These are phyloP conservation scores for Orchestes rusci DNA, from an alignment of 2,888 invertebrate species.

Conservation along the genomic window DNA sequence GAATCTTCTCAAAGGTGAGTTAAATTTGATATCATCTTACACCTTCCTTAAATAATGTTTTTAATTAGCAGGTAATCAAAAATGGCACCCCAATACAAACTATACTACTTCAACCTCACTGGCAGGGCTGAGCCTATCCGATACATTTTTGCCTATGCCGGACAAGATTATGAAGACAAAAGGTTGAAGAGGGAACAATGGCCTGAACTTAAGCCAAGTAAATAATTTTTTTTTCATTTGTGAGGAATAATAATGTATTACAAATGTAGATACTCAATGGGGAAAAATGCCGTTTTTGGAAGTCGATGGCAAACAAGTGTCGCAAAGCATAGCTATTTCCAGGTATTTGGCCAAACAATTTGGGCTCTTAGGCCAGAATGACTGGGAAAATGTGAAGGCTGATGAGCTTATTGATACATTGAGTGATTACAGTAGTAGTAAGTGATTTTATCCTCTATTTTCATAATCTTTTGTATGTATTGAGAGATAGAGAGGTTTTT, in stretches of 20 bases:
- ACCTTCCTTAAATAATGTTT: too few species aligned
- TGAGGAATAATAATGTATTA: too few species aligned
- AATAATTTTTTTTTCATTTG: background rate
- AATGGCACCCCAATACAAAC: slow-evolving; percentile 14
- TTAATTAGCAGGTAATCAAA: background rate
- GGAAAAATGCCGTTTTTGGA: slow-evolving; percentile 53
- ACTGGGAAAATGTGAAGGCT: slow-evolving; percentile 50
- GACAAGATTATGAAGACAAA: slow-evolving; percentile 12
- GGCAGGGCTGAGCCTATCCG: slow-evolving; percentile 10
- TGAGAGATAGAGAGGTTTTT: too few species aligned
- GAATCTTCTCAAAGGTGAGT: too few species aligned
- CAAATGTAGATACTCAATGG: slow-evolving; percentile 53
- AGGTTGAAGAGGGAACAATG: slow-evolving; percentile 7
- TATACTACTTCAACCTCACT: slow-evolving; percentile 8
- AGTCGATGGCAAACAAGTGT: slow-evolving; percentile 49
- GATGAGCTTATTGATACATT: slow-evolving; percentile 51
- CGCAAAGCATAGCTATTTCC: slow-evolving; percentile 51
- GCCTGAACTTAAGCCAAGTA: slow-evolving; percentile 13
- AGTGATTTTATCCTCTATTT: slow-evolving; percentile 20
- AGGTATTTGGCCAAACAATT: slow-evolving; percentile 49
- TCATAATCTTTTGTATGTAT: too few species aligned
- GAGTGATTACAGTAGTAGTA: slow-evolving; percentile 49
- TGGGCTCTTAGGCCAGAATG: slow-evolving; percentile 49
- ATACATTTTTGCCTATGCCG: slow-evolving; percentile 13
- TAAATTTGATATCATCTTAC: too few species aligned